These are phyloP conservation scores for Centropus unirufus DNA, from an alignment of 2,113 vertebrate species.

Conservation along the genomic window DNA sequence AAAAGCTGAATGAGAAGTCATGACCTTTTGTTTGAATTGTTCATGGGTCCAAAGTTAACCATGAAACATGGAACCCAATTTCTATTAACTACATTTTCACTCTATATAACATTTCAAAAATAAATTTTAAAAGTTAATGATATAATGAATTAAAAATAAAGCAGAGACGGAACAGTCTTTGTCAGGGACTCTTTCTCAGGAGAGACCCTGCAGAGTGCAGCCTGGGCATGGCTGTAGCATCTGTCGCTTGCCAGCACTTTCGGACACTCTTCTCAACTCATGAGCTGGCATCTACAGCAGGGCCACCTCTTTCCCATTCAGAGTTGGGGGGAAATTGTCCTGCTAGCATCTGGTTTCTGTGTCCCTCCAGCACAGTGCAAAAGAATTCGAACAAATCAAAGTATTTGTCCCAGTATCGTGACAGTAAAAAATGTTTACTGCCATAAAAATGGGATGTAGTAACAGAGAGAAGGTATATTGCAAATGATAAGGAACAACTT, in stretches of 20 bases:
- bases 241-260: not conserved
- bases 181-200: not conserved
- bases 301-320: not conserved
- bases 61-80: not conserved
- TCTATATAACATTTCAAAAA: not conserved
- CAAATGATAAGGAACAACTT: slow-evolving; percentile 68
- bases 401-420: not conserved
- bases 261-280: not conserved
- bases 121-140: not conserved
- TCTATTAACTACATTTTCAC: not conserved
- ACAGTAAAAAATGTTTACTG: not conserved
- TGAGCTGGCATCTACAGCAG: fast-evolving
- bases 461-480: not conserved
- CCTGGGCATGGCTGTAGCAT: not conserved
- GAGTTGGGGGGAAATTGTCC: not conserved
- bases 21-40: not conserved
- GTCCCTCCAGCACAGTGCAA: not conserved
- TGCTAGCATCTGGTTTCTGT: not conserved
- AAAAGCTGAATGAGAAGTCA: not conserved
- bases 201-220: not conserved
- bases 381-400: not conserved
- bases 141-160: not conserved
- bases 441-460: not conserved
- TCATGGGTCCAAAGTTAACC: not conserved
- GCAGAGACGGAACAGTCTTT: not conserved